Evolutionary conservation across 2,888 invertebrate genomes (phyloP), one percentile per base, ranked within the genome.

Genomic region (Altica lythri): DNA sequence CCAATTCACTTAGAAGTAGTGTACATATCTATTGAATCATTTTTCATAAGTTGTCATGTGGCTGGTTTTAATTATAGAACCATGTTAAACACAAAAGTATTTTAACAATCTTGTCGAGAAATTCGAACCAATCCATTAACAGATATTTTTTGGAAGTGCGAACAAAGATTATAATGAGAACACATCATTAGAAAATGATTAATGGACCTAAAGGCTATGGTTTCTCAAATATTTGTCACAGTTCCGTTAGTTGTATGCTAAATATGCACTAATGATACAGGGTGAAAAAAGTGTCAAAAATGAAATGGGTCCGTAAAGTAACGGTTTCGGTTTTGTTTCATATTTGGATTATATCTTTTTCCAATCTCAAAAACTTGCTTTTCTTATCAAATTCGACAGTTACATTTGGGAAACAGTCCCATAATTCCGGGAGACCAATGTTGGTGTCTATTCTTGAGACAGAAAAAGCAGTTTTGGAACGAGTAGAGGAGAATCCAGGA

Each of bases 111-210:
- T 49, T 22, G 40, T 38, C 17, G n/a, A 35, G 53, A 42, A 35
- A 54, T 54, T 37, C 37, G 45, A 54, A n/a, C 6, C 29, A 10
- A 32, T 17, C 25, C 46, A 51, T 55, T 51, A 55, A 51, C 55
- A 47, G 35, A 40, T 51, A 51, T 47, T 55, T 51, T 47, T 42
- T 16, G 46, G 49, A 40, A 47, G 55, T 55, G 55, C 37, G 51
- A 55, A 55, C 55, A 55, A 55, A 51, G 43, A 47, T 47, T 34
- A 46, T 51, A 55, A 55, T 34, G 55, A 43, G 55, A 47, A 38
- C 29, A 5, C 32, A 51, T 51, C 50, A 37, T 55, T 51, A 47
- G 43, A 32, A 16, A 42, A 47, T 55, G 55, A 55, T 55, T 46
- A 34, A 55, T 51, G 55, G 17, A 4, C 8, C 3, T 10, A 12